Conservation (phyloP, 2,797 vertebrate species). For the Xiphorhynchus erythropygius region DNA sequence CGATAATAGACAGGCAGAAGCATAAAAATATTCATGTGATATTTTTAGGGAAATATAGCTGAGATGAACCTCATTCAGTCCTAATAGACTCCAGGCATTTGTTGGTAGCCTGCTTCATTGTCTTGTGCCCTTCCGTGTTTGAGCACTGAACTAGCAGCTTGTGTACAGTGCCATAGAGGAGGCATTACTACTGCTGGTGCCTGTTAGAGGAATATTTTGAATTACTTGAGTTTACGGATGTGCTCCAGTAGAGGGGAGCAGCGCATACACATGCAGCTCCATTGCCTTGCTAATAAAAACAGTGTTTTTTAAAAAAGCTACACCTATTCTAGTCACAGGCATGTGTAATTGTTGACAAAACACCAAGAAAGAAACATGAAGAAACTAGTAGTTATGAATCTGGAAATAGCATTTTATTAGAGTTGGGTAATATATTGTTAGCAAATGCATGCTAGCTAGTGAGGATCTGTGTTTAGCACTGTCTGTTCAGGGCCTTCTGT, state of each 20-base stretch:
- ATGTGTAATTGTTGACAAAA: background rate
- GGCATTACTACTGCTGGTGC: background rate
- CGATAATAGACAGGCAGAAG: background rate
- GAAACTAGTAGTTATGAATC: constrained; percentile 18
- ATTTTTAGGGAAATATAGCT: background rate
- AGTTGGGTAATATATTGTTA: background rate
- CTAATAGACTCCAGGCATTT: background rate
- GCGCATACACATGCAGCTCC: background rate
- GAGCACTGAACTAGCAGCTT: background rate
- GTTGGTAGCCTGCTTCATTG: background rate
- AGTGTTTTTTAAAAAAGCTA: background rate
- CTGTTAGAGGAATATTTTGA: background rate
- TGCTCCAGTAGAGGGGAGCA: constrained; percentile 12
- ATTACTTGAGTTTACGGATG: background rate
- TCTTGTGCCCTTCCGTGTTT: background rate
- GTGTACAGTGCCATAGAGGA: background rate
- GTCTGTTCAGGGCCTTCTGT: background rate
- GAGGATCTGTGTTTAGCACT: background rate
- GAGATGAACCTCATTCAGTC: background rate
- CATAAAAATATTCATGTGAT: background rate
- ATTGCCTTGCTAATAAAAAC: background rate
- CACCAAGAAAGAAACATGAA: constrained; percentile 3
- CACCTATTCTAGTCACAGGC: background rate
- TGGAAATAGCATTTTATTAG: constrained; percentile 40
- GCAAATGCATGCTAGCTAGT: background rate